phyloP scores from a whole-genome alignment of 1,140 invertebrate species.

The Agrypnia vestita region DNA sequence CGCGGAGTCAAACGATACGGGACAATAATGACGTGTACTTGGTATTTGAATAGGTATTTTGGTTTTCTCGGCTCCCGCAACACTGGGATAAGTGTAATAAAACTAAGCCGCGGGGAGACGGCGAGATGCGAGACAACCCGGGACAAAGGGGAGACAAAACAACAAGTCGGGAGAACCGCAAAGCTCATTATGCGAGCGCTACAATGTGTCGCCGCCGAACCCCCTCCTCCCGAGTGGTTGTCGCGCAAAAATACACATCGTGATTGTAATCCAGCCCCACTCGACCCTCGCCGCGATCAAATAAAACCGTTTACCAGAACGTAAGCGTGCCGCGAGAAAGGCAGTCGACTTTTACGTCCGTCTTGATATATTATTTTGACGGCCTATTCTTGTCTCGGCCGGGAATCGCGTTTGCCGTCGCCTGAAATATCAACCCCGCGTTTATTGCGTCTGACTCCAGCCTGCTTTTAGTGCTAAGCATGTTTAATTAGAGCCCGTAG shows the following conservation, averaged over 20 bases:
- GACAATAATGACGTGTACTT: background rate
- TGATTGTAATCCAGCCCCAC: conserved; percentile 18
- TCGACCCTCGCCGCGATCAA: conserved; percentile 25
- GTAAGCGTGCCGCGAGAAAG: background rate
- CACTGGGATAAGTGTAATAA: conserved; percentile 54
- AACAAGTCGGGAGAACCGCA: conserved; percentile 52
- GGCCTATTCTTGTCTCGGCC: background rate
- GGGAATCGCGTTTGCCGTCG: background rate
- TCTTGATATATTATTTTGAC: conserved; percentile 9
- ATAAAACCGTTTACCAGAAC: conserved; percentile 19
- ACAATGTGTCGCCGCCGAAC: conserved; percentile 37
- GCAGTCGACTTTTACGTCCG: background rate
- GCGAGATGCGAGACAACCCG: conserved; percentile 41
- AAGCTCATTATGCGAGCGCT: conserved; percentile 54
- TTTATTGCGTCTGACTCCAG: conserved; percentile 17
- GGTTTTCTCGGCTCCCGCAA: conserved; percentile 32
- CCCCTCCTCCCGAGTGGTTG: conserved; percentile 35
- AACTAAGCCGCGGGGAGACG: conserved; percentile 39
- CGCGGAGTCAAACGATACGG: background rate
- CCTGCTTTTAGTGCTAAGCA: conserved; percentile 28
- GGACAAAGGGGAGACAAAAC: conserved; percentile 56
- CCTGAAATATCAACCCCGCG: conserved; percentile 16
- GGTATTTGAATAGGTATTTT: conserved; percentile 24
- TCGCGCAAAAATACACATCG: conserved; percentile 30
- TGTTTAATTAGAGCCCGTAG: conserved; percentile 30